Evolutionary conservation across 2,113 vertebrate species (phyloP), one percentile per base, ranked within the genome.

Genomic region (Anolis carolinensis): DNA sequence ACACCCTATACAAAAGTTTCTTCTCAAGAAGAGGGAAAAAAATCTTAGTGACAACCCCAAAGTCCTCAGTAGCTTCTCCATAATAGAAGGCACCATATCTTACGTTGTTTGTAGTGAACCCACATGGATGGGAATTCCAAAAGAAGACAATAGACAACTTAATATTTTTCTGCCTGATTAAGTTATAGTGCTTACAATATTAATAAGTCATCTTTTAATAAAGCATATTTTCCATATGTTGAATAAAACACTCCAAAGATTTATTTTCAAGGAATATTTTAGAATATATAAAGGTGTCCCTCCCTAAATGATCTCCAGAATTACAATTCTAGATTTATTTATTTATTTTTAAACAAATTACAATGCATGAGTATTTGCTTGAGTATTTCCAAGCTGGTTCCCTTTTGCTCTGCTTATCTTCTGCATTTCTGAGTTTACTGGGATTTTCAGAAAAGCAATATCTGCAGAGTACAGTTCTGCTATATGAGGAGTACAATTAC

Each of bases 81-180:
- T 96, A 96, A 96, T 89, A 93, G 95, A 97, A 96, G 95, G 96
- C 95, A 97, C 96, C 97, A 78, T 65, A 79, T 98, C 96, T 96
- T 96, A 95, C 96, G 95, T 93, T 96, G 95, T 96, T 96, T 97
- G 95, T 95, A 96, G 94, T 96, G 96, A 97, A 97, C 94, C 96
- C 93, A 97, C 89, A 48, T 93, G 95, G 96, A 96, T 94, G 92
- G 1, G 79, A 95, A 94, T 95, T 95, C 95, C 96, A 96, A 95
- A 92, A 94, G 95, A 94, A 96, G 63, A 80, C 4, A 30, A 65
- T 96, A 94, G 90, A 90, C 81, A 11, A 44, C 1, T 82, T 80
- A 36, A 30, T 92, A 21, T 92, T 92, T 96, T 96, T 95, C 94
- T 94, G 95, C 93, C 91, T 88, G 89, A 90, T 87, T 88, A 92